Percentiles rank a stretch among this genome's conserved stretches.
phyloP scores from a whole-genome alignment of 2,113 vertebrate genomes.

The Bos indicus region DNA sequence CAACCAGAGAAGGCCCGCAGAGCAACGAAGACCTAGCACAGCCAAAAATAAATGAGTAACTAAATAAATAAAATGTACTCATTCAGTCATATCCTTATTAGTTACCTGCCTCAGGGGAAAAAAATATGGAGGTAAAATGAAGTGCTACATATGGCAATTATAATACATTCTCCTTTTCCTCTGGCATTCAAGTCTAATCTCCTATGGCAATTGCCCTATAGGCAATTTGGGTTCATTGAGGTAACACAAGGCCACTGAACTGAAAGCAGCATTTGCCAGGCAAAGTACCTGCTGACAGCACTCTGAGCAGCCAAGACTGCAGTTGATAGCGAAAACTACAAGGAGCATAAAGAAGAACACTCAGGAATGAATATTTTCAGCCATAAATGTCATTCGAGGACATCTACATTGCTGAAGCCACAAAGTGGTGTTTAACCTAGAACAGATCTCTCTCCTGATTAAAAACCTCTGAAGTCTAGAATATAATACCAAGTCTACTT shows the following conservation, averaged over 20 bases:
- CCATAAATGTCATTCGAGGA: not conserved
- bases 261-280: not conserved
- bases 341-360: not conserved
- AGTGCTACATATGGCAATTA: not conserved
- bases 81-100: not conserved
- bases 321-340: not conserved
- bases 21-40: rapidly evolving
- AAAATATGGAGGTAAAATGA: not conserved
- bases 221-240: not conserved
- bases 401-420: not conserved
- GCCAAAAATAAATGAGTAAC: not conserved
- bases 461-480: not conserved
- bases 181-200: not conserved
- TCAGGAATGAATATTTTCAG: not conserved
- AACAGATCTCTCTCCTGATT: not conserved
- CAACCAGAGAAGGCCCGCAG: not conserved
- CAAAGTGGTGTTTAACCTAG: not conserved
- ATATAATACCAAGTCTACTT: not conserved
- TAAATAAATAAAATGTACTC: not conserved
- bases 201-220: not conserved
- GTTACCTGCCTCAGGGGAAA: not conserved
- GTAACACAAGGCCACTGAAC: not conserved
- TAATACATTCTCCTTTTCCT: not conserved
- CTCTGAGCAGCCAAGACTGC: not conserved
- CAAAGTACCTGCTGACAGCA: not conserved